A percentile compares a stretch with the other conserved stretches of the same genome.
These are phyloP conservation scores for Bujurquina vittata DNA, from an alignment of 2,113 vertebrate species.

Conservation along the genomic window DNA sequence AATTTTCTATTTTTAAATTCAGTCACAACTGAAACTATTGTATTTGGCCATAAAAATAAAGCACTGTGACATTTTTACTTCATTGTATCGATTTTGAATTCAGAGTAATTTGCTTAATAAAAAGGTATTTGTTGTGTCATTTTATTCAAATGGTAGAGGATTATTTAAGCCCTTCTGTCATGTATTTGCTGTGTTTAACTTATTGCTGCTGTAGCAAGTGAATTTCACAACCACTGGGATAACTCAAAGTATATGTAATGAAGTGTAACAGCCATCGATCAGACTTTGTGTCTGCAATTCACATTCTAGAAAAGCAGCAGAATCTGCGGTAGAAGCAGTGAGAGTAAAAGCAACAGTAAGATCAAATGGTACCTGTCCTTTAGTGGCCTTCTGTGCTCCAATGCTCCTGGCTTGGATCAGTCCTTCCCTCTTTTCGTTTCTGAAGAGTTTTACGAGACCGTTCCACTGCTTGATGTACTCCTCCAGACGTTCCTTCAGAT, in stretches of 20 bases:
- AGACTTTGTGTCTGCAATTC: too few species aligned
- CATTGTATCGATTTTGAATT: not conserved
- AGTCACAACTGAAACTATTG: too few species aligned
- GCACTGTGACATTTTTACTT: not conserved
- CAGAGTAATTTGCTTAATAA: not conserved
- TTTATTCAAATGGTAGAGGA: too few species aligned
- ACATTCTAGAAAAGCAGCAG: too few species aligned
- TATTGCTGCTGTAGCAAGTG: too few species aligned
- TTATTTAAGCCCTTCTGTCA: too few species aligned
- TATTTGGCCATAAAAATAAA: too few species aligned
- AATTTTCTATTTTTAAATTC: too few species aligned
- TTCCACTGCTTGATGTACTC: conserved; percentile 97
- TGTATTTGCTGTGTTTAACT: too few species aligned
- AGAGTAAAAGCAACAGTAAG: not conserved
- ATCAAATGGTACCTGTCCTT: conserved; percentile 87
- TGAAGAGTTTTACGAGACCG: conserved; percentile 93
- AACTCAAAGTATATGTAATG: not conserved
- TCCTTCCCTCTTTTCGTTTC: conserved; percentile 96
- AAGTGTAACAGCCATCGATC: not conserved
- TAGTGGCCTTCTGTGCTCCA: conserved; percentile 91
- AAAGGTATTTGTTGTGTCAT: too few species aligned
- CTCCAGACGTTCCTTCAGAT: conserved; percentile 93
- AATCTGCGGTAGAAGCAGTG: not conserved
- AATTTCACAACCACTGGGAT: too few species aligned
- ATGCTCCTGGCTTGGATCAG: conserved; percentile 98